A percentile compares a stretch with the other conserved stretches of the same genome.
These are phyloP conservation scores for Conger conger DNA, from an alignment of 2,113 vertebrate genomes.

Conservation along the genomic window DNA sequence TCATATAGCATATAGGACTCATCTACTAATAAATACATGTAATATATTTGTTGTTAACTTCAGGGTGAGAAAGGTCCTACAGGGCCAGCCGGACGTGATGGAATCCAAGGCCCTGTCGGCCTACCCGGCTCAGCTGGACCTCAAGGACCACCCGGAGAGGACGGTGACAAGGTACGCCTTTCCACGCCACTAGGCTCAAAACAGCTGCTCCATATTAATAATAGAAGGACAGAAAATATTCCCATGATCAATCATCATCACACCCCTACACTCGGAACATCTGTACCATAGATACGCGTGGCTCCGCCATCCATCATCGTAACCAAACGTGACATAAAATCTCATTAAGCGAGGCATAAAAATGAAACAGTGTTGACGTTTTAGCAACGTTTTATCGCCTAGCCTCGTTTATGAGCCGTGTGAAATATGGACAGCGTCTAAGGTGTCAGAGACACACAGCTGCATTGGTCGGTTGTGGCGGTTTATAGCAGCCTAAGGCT, in stretches of 20 bases:
- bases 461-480: not conserved
- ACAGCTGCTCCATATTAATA: not conserved
- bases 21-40: too few species aligned
- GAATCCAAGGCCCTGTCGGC: conserved; percentile 94
- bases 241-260: conserved; percentile 2
- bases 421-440: not conserved
- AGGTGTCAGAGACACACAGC: not conserved
- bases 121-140: conserved; percentile 92
- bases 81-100: conserved; percentile 93
- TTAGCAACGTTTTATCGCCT: not conserved
- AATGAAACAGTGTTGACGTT: not conserved
- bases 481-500: conserved; percentile 3
- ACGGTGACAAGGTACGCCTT: conserved; percentile 89
- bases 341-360: conserved; percentile 15
- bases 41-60: conserved; percentile 36
- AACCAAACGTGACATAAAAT: conserved; percentile 18
- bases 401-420: not conserved
- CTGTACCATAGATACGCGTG: not conserved
- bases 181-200: not conserved
- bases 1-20: too few species aligned
- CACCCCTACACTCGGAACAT: not conserved
- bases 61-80: conserved; percentile 96
- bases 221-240: not conserved
- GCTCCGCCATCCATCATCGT: conserved; percentile 19
- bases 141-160: conserved; percentile 94